These are phyloP conservation scores for Folsomia manolachei DNA, from an alignment of 2,888 invertebrate species.

Conservation along the genomic window DNA sequence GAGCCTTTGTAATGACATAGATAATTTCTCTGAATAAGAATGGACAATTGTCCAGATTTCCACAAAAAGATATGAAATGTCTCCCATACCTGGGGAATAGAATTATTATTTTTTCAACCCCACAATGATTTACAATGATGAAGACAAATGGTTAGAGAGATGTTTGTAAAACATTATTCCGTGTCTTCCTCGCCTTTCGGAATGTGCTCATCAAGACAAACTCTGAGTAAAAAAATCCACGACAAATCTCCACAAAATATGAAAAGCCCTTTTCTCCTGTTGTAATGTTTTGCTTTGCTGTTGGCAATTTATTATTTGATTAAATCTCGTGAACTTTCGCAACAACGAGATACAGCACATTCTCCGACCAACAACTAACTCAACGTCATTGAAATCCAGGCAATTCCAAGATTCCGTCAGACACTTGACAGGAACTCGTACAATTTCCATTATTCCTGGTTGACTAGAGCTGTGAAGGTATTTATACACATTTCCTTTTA, in stretches of 20 bases:
- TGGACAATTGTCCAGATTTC: not conserved
- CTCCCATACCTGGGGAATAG: not conserved
- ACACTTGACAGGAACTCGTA: constrained; percentile 1
- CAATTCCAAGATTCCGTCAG: not conserved
- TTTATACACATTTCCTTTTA: no score
- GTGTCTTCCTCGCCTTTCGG: not conserved
- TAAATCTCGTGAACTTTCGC: constrained; percentile 6
- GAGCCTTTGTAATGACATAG: no score
- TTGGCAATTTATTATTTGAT: constrained; percentile 9
- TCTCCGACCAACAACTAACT: not conserved
- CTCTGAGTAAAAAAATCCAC: not conserved
- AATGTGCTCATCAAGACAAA: not conserved
- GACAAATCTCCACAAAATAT: not conserved
- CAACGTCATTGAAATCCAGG: not conserved
- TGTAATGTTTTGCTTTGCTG: not conserved
- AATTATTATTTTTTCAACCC: not conserved
- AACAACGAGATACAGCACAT: not conserved
- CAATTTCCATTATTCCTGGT: constrained; percentile 3
- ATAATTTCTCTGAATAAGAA: not conserved
- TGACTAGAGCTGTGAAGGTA: not conserved
- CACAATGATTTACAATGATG: constrained; percentile 4
- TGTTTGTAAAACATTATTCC: not conserved
- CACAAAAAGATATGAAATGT: not conserved
- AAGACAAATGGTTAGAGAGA: not conserved
- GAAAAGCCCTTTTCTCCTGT: not conserved